Evolutionary conservation across 2,113 vertebrate genomes (phyloP).

Genomic region (Corythornis madagascariensis): DNA sequence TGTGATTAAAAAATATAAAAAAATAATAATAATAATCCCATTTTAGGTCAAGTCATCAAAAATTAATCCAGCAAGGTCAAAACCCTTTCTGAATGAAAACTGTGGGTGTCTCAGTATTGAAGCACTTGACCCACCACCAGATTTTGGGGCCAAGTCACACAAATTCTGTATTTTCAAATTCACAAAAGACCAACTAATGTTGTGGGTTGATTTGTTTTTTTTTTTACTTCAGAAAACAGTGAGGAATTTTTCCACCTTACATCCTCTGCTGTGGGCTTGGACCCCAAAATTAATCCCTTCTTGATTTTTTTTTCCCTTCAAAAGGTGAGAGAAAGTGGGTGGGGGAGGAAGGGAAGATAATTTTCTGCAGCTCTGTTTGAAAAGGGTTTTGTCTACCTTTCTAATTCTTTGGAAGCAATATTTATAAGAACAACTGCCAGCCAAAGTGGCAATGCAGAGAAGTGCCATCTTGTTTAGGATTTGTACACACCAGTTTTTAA

Average conservation of each 20-base stretch:
- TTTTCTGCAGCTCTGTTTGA: constrained; percentile 35
- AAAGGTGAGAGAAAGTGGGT: neutral
- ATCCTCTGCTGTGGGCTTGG: neutral
- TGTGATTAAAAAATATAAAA: neutral
- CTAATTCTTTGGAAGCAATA: constrained; percentile 70
- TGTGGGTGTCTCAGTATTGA: neutral
- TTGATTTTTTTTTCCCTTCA: neutral
- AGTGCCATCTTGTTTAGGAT: constrained; percentile 59
- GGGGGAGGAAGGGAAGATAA: neutral
- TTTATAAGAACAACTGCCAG: constrained; percentile 67
- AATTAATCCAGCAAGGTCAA: neutral
- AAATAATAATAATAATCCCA: no score
- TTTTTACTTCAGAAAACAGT: neutral
- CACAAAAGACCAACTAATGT: neutral
- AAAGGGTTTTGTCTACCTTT: constrained; percentile 54
- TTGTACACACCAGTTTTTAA: constrained; percentile 69
- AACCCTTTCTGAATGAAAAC: neutral
- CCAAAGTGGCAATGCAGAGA: constrained; percentile 48
- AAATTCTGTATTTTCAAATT: neutral
- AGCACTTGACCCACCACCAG: neutral
- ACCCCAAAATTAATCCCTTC: constrained; percentile 9
- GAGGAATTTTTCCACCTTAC: neutral
- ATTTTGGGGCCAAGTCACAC: neutral
- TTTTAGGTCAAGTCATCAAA: no score
- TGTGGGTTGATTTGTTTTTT: no score